Percentiles rank a stretch among this genome's conserved stretches.
Evolutionary conservation across 2,797 vertebrate species (phyloP).

Genomic region (Pseudochirops cupreus): DNA sequence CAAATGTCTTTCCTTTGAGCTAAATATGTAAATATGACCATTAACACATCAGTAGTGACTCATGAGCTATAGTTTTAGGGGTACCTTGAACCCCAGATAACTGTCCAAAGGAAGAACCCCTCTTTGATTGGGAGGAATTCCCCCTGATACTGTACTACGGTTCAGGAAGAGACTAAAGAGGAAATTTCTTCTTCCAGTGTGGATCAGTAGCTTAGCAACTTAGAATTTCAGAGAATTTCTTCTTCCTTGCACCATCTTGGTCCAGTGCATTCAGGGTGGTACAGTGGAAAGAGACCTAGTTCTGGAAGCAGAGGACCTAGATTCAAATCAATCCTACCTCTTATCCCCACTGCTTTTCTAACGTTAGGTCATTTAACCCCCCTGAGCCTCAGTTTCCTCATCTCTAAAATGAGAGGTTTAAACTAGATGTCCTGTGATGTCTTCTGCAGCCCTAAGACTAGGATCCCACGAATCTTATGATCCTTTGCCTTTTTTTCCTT

Average conservation of each 20-base stretch:
- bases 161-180: background rate
- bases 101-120: background rate
- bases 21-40: background rate
- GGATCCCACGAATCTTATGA: background rate
- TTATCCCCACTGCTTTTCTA: background rate
- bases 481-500: background rate
- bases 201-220: background rate
- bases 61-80: background rate
- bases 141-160: background rate
- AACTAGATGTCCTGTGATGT: background rate
- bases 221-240: background rate
- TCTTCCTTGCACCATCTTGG: background rate
- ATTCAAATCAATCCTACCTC: background rate
- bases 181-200: background rate
- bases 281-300: background rate
- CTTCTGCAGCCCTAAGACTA: background rate
- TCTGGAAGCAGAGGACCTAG: background rate
- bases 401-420: background rate
- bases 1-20: background rate
- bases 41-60: background rate
- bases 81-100: background rate
- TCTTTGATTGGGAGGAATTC: background rate
- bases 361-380: background rate
- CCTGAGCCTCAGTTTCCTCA: background rate
- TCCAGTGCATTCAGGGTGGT: background rate